Percentiles rank a stretch among this genome's conserved stretches.
Evolutionary conservation across 2,113 vertebrate species (phyloP).

Genomic region (Astatoreochromis straeleni): DNA sequence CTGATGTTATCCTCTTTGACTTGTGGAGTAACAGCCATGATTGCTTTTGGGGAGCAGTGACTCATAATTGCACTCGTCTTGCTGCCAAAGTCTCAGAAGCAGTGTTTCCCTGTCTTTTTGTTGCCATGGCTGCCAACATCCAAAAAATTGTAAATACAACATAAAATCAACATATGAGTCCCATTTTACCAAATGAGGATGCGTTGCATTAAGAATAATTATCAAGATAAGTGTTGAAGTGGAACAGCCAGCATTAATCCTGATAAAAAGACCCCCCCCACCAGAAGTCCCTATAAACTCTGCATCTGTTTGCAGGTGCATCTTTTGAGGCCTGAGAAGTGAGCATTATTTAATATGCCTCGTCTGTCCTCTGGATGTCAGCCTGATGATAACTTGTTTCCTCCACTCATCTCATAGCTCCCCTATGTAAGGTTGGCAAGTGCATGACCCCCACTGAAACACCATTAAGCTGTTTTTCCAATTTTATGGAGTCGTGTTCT

Average conservation of each 20-base stretch:
- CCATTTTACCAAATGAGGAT: background rate
- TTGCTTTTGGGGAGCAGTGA: constrained; percentile 60
- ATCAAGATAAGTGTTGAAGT: background rate
- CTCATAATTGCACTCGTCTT: constrained; percentile 42
- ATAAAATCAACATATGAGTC: background rate
- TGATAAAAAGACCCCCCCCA: fast-evolving
- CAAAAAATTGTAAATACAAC: background rate
- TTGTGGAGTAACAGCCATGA: constrained; percentile 31
- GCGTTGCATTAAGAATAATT: background rate
- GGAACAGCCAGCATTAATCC: background rate
- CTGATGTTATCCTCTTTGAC: constrained; percentile 54
- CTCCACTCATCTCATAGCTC: background rate
- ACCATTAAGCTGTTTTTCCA: constrained; percentile 31
- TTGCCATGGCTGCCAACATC: background rate
- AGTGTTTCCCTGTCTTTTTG: constrained; percentile 11
- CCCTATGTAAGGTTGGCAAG: background rate
- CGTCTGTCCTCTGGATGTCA: constrained; percentile 2
- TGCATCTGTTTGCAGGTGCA: background rate
- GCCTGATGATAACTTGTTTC: background rate
- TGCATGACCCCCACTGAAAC: constrained; percentile 8
- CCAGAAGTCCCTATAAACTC: background rate
- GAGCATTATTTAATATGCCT: background rate
- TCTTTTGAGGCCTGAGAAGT: background rate
- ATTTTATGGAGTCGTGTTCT: constrained; percentile 18
- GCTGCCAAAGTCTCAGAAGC: constrained; percentile 35